These are phyloP conservation scores for Cheilosia variabilis DNA, from an alignment of 2,888 invertebrate genomes.

Conservation along the genomic window DNA sequence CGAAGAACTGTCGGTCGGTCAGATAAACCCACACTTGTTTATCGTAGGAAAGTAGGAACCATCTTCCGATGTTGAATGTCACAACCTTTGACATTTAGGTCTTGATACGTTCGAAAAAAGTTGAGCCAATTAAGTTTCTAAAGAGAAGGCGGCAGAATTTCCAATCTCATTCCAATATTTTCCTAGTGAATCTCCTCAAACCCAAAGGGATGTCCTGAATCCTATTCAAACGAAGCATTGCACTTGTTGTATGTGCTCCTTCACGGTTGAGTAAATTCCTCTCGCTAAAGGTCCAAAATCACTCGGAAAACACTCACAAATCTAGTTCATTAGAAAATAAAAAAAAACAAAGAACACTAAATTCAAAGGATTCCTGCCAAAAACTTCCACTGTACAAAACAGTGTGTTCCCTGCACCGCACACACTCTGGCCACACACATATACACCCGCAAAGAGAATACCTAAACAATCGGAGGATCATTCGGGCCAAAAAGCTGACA, in stretches of 20 bases:
- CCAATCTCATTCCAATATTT: too few relatives aligned
- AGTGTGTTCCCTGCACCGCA: background rate
- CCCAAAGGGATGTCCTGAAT: too few relatives aligned
- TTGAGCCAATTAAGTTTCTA: too few relatives aligned
- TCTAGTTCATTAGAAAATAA: slow-evolving; percentile 59
- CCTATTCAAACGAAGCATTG: background rate
- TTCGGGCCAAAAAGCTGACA: slow-evolving; percentile 71
- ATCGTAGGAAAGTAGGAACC: too few relatives aligned
- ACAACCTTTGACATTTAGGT: too few relatives aligned
- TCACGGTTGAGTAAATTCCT: slow-evolving; percentile 9
- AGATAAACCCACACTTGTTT: too few relatives aligned
- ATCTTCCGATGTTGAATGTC: too few relatives aligned
- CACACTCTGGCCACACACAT: slow-evolving; percentile 1
- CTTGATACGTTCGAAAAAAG: too few relatives aligned
- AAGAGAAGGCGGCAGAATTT: too few relatives aligned
- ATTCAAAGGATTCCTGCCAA: slow-evolving; percentile 63
- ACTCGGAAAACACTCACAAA: slow-evolving; percentile 33
- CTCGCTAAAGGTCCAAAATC: background rate
- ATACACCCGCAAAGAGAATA: slow-evolving; percentile 48
- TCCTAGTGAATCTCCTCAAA: too few relatives aligned
- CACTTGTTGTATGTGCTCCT: background rate
- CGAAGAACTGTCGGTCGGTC: too few relatives aligned
- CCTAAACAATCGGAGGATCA: slow-evolving; percentile 69
- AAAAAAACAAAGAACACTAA: slow-evolving; percentile 31
- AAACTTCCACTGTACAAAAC: slow-evolving; percentile 2